These are phyloP conservation scores for Sus cebifrons DNA, from an alignment of 2,797 vertebrate species.

Conservation along the genomic window DNA sequence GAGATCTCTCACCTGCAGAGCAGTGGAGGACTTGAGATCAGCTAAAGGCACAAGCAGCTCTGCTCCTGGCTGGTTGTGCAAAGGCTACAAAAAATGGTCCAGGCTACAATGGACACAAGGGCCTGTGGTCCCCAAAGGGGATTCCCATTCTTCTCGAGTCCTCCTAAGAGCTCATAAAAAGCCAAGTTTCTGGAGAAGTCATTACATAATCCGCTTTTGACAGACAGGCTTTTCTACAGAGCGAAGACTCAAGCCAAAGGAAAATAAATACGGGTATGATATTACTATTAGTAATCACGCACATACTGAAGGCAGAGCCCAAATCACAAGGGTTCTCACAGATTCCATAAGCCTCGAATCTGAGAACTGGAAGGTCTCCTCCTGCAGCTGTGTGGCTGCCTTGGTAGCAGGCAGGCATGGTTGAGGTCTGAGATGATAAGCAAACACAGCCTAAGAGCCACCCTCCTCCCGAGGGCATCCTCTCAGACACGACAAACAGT, in stretches of 20 bases:
- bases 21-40: not conserved
- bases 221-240: constrained; percentile 46
- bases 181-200: constrained; percentile 67
- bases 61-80: not conserved
- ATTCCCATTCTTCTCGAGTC: not conserved
- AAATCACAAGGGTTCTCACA: not conserved
- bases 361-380: not conserved
- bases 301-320: not conserved
- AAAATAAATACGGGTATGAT: constrained; percentile 50
- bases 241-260: constrained; percentile 45
- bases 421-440: not conserved
- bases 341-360: not conserved
- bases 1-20: not conserved
- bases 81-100: not conserved
- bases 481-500: not conserved
- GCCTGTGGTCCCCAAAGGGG: not conserved
- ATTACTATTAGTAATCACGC: not conserved
- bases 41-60: not conserved
- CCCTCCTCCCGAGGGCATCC: not conserved
- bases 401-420: not conserved
- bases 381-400: not conserved
- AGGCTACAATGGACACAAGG: not conserved
- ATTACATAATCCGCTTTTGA: constrained; percentile 61
- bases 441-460: constrained; percentile 52
- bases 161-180: constrained; percentile 3